Conservation (phyloP, 1,140 invertebrate species). For the Eupristina koningsbergeri region DNA sequence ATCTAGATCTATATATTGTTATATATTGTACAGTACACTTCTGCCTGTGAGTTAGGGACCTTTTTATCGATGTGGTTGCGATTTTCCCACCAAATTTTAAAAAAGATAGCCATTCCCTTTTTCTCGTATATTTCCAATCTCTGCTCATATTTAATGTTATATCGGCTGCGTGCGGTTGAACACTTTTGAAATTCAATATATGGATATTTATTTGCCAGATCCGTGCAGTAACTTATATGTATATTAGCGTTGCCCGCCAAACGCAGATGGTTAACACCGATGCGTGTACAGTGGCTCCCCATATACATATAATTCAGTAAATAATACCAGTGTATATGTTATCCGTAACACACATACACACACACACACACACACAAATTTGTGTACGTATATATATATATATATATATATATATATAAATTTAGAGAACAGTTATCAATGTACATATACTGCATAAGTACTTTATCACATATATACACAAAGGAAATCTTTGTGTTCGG, state of each 20-base stretch:
- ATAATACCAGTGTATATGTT: neutral
- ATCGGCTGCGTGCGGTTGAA: neutral
- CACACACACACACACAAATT: too few relatives aligned
- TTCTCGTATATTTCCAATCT: slow-evolving; percentile 19
- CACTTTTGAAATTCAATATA: slow-evolving; percentile 45
- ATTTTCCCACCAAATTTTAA: too few relatives aligned
- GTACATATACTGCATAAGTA: neutral
- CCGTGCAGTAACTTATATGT: slow-evolving; percentile 26
- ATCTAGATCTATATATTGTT: neutral
- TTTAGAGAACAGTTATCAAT: neutral
- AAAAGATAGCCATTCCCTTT: neutral
- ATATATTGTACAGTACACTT: neutral
- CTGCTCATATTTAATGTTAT: slow-evolving; percentile 37
- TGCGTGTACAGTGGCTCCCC: neutral
- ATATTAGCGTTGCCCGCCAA: slow-evolving; percentile 29
- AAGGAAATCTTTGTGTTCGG: slow-evolving; percentile 6
- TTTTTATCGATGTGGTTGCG: neutral
- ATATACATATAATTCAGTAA: slow-evolving; percentile 3
- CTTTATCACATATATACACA: neutral
- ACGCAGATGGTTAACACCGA: slow-evolving; percentile 39
- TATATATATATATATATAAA: neutral
- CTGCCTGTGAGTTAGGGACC: slow-evolving; percentile 1
- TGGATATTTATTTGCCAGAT: slow-evolving; percentile 44
- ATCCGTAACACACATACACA: too few relatives aligned
- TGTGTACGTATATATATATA: too few relatives aligned